Evolutionary conservation across 2,888 invertebrate genomes (phyloP).

Genomic region (Rambutsinella grinnellia): DNA sequence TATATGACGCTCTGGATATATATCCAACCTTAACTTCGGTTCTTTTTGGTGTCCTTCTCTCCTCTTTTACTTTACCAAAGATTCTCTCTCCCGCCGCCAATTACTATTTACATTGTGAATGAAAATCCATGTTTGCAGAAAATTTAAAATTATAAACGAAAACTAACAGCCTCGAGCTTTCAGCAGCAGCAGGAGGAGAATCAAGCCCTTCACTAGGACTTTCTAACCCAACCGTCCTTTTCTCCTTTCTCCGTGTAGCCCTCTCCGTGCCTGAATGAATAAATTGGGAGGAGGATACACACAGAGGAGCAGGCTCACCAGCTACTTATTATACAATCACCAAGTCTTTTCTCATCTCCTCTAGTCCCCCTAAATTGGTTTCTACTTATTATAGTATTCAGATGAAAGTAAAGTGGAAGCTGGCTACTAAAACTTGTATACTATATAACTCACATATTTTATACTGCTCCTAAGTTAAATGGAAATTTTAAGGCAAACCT

Average conservation of each 20-base stretch:
- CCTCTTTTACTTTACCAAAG: not conserved
- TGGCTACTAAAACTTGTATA: too few species aligned
- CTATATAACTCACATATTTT: too few species aligned
- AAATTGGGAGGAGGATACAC: not conserved
- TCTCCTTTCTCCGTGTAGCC: too few species aligned
- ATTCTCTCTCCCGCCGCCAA: conserved; percentile 26
- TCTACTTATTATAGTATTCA: conserved; percentile 15
- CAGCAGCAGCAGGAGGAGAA: conserved; percentile 1
- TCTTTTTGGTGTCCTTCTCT: not conserved
- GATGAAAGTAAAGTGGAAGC: not conserved
- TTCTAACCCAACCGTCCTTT: not conserved
- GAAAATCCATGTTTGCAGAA: conserved; percentile 54
- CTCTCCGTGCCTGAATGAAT: conserved; percentile 3
- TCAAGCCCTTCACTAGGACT: not conserved
- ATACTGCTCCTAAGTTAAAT: too few species aligned
- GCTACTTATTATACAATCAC: not conserved
- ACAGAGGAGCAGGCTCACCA: not conserved
- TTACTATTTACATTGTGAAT: conserved; percentile 49
- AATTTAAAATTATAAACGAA: conserved; percentile 56
- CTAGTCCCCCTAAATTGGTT: conserved; percentile 14
- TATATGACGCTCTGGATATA: not conserved
- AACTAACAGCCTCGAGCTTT: conserved; percentile 48
- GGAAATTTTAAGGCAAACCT: not conserved
- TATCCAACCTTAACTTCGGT: not conserved
- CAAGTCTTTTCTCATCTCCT: not conserved